Evolutionary conservation across 1,140 invertebrate species (phyloP).

Genomic region (Neomicropteryx cornuta): DNA sequence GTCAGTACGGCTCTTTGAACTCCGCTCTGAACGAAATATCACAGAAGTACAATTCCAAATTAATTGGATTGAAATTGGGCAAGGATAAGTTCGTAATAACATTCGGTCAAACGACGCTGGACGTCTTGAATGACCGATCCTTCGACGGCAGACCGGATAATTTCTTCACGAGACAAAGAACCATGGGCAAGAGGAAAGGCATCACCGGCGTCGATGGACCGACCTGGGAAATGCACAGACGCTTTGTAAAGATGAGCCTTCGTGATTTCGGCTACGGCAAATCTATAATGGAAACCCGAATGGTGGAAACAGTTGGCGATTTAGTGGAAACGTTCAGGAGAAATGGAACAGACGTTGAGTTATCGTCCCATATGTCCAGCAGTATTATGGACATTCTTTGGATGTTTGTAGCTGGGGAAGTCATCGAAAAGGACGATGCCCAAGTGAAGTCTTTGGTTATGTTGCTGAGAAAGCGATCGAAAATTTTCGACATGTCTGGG

Average conservation of each 20-base stretch:
- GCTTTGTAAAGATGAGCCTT: constrained; percentile 53
- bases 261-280: constrained; percentile 58
- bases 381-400: constrained; percentile 58
- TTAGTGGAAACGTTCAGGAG: constrained; percentile 33
- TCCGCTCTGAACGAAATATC: no score
- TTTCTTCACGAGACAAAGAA: no score
- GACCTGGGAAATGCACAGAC: constrained; percentile 56
- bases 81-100: no score
- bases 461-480: constrained; percentile 43
- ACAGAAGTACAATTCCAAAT: no score
- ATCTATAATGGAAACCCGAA: constrained; percentile 50
- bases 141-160: no score
- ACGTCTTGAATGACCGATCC: no score
- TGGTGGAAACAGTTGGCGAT: constrained; percentile 44
- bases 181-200: no score
- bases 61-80: no score
- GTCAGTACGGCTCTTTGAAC: no score
- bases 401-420: no score
- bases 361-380: constrained; percentile 32
- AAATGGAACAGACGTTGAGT: constrained; percentile 17
- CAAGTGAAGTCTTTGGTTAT: constrained; percentile 40
- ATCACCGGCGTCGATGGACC: constrained; percentile 62
- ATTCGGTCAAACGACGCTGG: no score
- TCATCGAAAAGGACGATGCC: constrained; percentile 27
- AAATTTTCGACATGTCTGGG: constrained; percentile 52